These are phyloP conservation scores for Eucera pruinosa DNA, from an alignment of 2,888 invertebrate species.

Conservation along the genomic window DNA sequence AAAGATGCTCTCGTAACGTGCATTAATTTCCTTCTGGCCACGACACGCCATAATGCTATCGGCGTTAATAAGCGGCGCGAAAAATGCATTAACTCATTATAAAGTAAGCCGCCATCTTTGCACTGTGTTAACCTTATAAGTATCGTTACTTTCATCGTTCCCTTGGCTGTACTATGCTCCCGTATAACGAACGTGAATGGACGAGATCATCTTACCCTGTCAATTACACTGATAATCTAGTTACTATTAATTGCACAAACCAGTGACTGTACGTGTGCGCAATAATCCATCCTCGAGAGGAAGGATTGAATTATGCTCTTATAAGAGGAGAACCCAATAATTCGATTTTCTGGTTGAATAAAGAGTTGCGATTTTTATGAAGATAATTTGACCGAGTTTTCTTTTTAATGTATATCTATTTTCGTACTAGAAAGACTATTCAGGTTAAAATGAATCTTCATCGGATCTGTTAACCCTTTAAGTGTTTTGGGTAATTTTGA, in stretches of 20 bases:
- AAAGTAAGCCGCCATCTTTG: slow-evolving; percentile 8
- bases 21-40: slow-evolving; percentile 49
- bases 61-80: slow-evolving; percentile 42
- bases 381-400: too few species aligned
- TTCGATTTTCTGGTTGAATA: too few species aligned
- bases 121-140: slow-evolving; percentile 21
- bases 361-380: too few species aligned
- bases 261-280: neutral
- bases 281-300: neutral
- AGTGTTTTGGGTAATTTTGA: too few species aligned
- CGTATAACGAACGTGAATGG: slow-evolving; percentile 22
- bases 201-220: slow-evolving; percentile 19
- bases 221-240: slow-evolving; percentile 29
- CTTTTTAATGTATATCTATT: too few species aligned
- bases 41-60: slow-evolving; percentile 35
- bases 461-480: too few species aligned
- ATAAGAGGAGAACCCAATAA: too few species aligned
- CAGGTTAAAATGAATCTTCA: too few species aligned
- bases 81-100: slow-evolving; percentile 64
- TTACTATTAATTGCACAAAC: slow-evolving; percentile 24
- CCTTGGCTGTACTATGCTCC: neutral
- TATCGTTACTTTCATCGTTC: slow-evolving; percentile 34
- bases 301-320: neutral
- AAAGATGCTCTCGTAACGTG: slow-evolving; percentile 34
- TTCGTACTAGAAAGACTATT: too few species aligned